phyloP scores from a whole-genome alignment of 1,140 invertebrate species.

The Drosophila lini region DNA sequence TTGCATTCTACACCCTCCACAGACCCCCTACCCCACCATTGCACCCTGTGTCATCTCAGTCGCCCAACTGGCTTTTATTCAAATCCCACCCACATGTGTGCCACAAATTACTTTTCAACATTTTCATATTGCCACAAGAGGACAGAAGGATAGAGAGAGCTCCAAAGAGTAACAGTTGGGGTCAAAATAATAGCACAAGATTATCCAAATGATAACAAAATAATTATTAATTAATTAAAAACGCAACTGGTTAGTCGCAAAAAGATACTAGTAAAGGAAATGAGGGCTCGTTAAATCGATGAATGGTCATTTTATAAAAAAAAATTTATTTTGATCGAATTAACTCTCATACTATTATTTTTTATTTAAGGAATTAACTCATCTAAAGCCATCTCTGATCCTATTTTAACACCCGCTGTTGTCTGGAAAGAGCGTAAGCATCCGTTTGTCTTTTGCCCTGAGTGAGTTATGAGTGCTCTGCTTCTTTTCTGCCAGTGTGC shows the following conservation, averaged over 20 bases:
- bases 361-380: not conserved
- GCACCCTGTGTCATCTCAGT: constrained; percentile 10
- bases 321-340: no score
- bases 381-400: not conserved
- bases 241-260: no score
- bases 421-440: constrained; percentile 14
- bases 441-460: constrained; percentile 48
- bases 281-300: no score
- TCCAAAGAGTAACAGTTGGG: not conserved
- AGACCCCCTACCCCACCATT: not conserved
- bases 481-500: constrained; percentile 38
- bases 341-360: no score
- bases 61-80: constrained; percentile 31
- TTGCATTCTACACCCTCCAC: constrained; percentile 61
- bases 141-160: constrained; percentile 1
- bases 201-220: not conserved
- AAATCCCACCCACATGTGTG: constrained; percentile 74
- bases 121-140: constrained; percentile 37
- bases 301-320: no score
- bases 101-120: constrained; percentile 69
- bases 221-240: no score
- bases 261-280: no score
- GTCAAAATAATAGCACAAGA: not conserved
- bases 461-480: constrained; percentile 47
- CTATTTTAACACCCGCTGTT: not conserved